Percentiles rank a stretch among this genome's conserved stretches.
Evolutionary conservation across 2,113 vertebrate species (phyloP).

Genomic region (Tyrannus savana): DNA sequence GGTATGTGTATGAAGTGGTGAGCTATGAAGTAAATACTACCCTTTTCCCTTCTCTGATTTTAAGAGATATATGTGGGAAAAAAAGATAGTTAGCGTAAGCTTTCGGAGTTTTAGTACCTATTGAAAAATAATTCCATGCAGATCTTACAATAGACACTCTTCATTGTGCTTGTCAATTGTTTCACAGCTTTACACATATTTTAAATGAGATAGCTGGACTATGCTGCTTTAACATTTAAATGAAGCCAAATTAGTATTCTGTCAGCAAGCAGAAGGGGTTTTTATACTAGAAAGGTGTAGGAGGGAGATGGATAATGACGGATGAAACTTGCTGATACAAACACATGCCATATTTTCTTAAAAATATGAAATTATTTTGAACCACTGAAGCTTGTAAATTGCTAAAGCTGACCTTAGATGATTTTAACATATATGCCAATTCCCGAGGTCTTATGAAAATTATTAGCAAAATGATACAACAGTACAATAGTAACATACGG

Average conservation of each 20-base stretch:
- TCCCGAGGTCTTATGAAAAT: neutral
- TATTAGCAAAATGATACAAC: neutral
- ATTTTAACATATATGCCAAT: neutral
- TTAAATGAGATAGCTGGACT: constrained; percentile 45
- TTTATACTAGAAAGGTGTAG: constrained; percentile 52
- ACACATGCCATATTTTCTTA: constrained; percentile 44
- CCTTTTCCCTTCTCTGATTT: neutral
- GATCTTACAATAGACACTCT: neutral
- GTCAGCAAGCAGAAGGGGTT: constrained; percentile 45
- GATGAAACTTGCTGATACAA: constrained; percentile 62
- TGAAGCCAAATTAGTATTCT: constrained; percentile 67
- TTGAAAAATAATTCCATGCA: constrained; percentile 14
- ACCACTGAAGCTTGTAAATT: neutral
- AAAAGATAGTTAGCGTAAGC: neutral
- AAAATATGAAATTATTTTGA: constrained; percentile 1
- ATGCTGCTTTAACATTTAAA: constrained; percentile 58
- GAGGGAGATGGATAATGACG: constrained; percentile 50
- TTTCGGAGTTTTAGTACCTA: neutral
- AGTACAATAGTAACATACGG: neutral
- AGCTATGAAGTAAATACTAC: neutral
- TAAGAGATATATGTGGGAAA: neutral
- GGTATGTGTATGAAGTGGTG: neutral
- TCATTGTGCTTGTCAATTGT: constrained; percentile 30
- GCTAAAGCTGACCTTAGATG: neutral
- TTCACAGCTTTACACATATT: constrained; percentile 34